Conservation (phyloP, 2,888 invertebrate genomes). For the Stenolophus ochropezus region DNA sequence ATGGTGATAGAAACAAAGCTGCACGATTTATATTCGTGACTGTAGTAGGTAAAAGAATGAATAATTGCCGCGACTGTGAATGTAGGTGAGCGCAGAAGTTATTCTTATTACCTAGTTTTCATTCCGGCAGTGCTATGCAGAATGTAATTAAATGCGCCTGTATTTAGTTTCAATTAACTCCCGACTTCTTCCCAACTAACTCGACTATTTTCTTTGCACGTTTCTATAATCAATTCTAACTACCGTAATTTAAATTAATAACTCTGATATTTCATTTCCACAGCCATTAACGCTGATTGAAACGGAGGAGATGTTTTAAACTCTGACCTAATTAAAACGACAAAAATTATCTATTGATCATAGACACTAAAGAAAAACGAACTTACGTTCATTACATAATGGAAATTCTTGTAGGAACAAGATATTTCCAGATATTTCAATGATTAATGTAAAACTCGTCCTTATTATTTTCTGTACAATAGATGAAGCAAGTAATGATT, state of each 20-base stretch:
- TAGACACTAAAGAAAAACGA: too few species aligned
- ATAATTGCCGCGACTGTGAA: neutral
- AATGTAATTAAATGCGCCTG: constrained; percentile 1
- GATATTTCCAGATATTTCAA: too few species aligned
- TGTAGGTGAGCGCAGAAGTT: neutral
- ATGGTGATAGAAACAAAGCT: neutral
- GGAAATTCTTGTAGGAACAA: too few species aligned
- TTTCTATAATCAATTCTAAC: neutral
- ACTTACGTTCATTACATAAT: too few species aligned
- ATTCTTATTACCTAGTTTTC: constrained; percentile 11
- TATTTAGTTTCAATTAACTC: constrained; percentile 21
- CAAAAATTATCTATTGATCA: neutral
- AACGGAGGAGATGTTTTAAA: neutral
- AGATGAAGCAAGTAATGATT: too few species aligned
- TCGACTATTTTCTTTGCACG: neutral
- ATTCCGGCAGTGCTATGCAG: neutral
- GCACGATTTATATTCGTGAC: neutral
- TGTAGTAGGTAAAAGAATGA: neutral
- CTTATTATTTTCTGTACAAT: too few species aligned
- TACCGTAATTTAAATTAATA: constrained; percentile 12
- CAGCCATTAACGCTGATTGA: neutral
- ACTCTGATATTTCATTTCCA: neutral
- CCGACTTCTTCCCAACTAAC: neutral
- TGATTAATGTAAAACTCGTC: too few species aligned
- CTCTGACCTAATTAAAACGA: neutral